Conservation (phyloP, 2,888 invertebrate genomes). For the Pseudococcus longispinus region DNA sequence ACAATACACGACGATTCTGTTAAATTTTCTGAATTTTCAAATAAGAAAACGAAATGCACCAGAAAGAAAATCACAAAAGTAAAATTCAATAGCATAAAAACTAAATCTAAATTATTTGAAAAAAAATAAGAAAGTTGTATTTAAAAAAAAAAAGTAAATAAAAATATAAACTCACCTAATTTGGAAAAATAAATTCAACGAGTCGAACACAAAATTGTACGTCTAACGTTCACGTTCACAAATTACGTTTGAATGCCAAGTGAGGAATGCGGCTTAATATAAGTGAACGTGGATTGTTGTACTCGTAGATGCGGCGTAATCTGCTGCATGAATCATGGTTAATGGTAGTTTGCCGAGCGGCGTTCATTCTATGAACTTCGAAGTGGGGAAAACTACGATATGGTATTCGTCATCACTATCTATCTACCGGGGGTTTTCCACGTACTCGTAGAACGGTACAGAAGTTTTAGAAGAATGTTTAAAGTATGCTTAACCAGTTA, state of each 20-base stretch:
- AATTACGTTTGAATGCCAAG: neutral
- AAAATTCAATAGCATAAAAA: too few relatives aligned
- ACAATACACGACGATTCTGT: too few relatives aligned
- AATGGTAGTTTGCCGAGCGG: slow-evolving; percentile 25
- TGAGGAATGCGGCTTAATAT: neutral
- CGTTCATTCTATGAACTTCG: neutral
- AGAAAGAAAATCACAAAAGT: too few relatives aligned
- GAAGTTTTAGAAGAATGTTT: neutral
- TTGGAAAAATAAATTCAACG: neutral
- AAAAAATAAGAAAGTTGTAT: too few relatives aligned
- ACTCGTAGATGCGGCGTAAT: neutral
- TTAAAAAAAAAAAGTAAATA: neutral
- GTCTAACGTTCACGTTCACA: neutral
- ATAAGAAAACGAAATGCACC: too few relatives aligned
- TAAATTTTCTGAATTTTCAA: too few relatives aligned
- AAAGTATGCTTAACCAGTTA: neutral
- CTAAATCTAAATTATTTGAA: neutral
- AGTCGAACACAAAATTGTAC: neutral
- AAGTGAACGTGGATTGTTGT: neutral
- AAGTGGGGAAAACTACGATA: slow-evolving; percentile 9
- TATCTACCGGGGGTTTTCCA: neutral
- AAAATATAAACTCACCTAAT: neutral
- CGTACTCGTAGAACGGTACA: neutral
- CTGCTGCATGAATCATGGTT: slow-evolving; percentile 2
- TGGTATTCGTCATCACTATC: neutral